These are phyloP conservation scores for Dinocampus coccinellae DNA, from an alignment of 2,888 invertebrate species.

Conservation along the genomic window DNA sequence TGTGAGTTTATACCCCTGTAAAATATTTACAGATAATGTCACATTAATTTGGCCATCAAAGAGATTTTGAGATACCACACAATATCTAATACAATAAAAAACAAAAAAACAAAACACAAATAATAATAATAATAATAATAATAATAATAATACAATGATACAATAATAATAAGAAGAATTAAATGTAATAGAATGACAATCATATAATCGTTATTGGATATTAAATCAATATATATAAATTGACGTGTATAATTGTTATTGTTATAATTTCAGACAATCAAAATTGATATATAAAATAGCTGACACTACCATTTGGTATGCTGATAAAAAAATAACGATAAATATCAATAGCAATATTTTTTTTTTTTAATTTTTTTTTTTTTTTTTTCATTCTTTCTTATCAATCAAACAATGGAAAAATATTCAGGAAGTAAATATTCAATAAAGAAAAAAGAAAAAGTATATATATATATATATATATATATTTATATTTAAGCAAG, in stretches of 20 bases:
- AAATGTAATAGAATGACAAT: background rate
- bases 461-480: background rate
- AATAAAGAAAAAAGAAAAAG: background rate
- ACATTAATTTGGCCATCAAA: background rate
- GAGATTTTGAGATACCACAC: background rate
- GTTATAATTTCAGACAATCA: background rate
- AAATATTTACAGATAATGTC: conserved; percentile 23
- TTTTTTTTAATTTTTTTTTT: too few species aligned
- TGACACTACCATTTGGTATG: background rate
- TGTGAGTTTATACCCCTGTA: conserved; percentile 3
- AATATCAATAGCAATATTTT: background rate
- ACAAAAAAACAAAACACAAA: too few species aligned
- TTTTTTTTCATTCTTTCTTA: background rate
- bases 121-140: too few species aligned
- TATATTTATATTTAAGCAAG: too few species aligned
- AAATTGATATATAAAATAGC: background rate
- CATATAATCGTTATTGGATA: background rate
- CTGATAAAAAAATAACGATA: background rate
- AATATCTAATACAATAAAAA: background rate
- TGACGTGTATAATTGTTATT: background rate
- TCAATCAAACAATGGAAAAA: background rate
- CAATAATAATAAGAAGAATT: background rate
- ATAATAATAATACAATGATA: too few species aligned
- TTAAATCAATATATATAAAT: background rate
- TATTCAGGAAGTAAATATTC: background rate